Evolutionary conservation across 2,113 vertebrate genomes (phyloP).

Genomic region (Leiothrix lutea): DNA sequence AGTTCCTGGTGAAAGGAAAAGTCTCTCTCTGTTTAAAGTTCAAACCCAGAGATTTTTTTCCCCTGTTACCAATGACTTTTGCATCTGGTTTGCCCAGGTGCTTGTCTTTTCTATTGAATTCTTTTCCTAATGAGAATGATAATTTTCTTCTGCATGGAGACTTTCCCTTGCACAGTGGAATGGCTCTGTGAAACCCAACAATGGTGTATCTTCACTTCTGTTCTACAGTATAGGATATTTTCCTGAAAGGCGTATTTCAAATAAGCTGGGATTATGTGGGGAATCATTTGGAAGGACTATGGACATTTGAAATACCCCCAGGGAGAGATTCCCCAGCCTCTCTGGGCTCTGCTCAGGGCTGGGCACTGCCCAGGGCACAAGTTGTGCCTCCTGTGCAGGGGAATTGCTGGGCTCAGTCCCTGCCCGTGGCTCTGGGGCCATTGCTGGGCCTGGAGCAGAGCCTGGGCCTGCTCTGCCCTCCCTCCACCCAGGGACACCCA

Average conservation of each 20-base stretch:
- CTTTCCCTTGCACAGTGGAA: neutral
- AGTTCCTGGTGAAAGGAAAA: neutral
- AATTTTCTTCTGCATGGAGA: neutral
- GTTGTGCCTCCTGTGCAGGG: neutral
- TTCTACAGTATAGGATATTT: neutral
- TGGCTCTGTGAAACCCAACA: neutral
- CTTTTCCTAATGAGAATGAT: neutral
- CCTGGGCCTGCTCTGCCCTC: neutral
- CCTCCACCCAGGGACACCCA: too few relatives aligned
- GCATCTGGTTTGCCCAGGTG: neutral
- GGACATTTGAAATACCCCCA: neutral
- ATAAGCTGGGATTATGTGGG: neutral
- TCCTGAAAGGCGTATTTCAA: neutral
- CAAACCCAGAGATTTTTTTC: neutral
- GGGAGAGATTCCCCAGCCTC: neutral
- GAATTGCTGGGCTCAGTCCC: neutral
- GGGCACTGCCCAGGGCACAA: neutral
- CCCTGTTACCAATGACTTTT: accelerated
- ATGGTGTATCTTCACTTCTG: neutral
- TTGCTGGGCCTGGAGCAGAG: neutral
- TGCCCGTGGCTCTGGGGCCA: neutral
- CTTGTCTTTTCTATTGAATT: neutral
- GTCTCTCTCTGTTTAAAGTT: neutral
- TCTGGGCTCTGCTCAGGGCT: neutral
- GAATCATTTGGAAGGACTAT: neutral